Evolutionary conservation across 2,113 vertebrate genomes (phyloP).

Genomic region (Tupaia chinensis): DNA sequence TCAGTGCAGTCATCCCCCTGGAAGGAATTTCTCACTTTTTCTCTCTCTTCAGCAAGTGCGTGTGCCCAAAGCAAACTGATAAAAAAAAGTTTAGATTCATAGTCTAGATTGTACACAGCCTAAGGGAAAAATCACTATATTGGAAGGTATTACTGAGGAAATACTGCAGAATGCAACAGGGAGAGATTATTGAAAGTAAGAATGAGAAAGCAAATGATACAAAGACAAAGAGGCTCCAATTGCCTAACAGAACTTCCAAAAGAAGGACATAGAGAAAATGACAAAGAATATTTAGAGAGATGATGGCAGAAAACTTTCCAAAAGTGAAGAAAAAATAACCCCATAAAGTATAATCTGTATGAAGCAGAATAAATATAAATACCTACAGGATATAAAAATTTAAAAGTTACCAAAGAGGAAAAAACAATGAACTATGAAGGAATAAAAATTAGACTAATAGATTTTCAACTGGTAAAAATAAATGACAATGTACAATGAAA

Average conservation of each 20-base stretch:
- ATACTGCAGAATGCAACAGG: neutral
- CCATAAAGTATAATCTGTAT: neutral
- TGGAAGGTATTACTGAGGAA: neutral
- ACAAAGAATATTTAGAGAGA: neutral
- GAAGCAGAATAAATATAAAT: neutral
- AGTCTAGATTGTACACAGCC: neutral
- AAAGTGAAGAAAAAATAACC: neutral
- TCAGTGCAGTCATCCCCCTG: too few species aligned
- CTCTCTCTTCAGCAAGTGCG: too few species aligned
- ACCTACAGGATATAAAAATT: neutral
- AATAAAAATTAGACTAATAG: neutral
- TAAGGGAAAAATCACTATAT: neutral
- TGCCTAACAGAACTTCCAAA: neutral
- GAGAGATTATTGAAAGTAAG: neutral
- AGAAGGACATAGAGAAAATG: slow-evolving; percentile 29
- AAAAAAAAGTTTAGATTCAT: too few species aligned
- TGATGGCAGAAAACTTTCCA: neutral
- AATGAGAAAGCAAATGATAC: neutral
- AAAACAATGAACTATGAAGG: neutral
- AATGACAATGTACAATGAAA: neutral
- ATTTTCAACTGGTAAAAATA: neutral
- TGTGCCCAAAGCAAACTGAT: too few species aligned
- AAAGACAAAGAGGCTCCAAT: neutral
- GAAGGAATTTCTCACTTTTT: too few species aligned
- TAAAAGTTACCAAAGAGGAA: neutral